Conservation (phyloP, 1,140 invertebrate species). For the Procambarus clarkii region DNA sequence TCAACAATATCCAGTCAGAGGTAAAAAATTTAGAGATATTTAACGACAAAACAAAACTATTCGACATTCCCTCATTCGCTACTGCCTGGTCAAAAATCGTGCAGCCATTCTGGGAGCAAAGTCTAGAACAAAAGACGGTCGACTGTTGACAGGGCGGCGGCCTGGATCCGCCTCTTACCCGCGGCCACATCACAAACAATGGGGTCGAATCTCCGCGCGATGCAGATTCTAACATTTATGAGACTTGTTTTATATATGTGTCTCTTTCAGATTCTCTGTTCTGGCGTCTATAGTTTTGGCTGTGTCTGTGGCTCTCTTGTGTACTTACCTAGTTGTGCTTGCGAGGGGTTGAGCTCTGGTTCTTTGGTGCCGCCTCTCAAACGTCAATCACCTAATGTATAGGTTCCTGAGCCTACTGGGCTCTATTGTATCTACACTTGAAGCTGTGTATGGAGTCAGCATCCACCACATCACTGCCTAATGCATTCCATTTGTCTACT, state of each 20-base stretch:
- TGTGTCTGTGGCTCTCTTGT: too few relatives aligned
- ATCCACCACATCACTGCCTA: too few relatives aligned
- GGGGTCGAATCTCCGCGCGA: not conserved
- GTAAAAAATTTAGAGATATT: not conserved
- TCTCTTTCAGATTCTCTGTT: not conserved
- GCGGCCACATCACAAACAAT: not conserved
- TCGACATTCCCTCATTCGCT: not conserved
- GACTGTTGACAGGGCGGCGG: not conserved
- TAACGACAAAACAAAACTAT: not conserved
- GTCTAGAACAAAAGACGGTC: conserved; percentile 2
- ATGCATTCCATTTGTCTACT: too few relatives aligned
- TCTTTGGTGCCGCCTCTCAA: too few relatives aligned
- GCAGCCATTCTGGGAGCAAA: not conserved
- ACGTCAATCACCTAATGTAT: too few relatives aligned
- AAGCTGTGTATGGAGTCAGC: too few relatives aligned
- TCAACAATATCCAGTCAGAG: not conserved
- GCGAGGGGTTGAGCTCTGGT: too few relatives aligned
- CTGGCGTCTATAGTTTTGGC: too few relatives aligned
- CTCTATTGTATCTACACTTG: too few relatives aligned
- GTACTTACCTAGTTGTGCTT: too few relatives aligned
- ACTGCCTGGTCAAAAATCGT: not conserved
- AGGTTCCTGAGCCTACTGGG: too few relatives aligned
- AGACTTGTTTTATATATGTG: not conserved
- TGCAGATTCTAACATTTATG: not conserved
- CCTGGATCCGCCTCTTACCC: not conserved